Conservation (phyloP, 2,888 invertebrate genomes). For the Yponomeuta sedellus region DNA sequence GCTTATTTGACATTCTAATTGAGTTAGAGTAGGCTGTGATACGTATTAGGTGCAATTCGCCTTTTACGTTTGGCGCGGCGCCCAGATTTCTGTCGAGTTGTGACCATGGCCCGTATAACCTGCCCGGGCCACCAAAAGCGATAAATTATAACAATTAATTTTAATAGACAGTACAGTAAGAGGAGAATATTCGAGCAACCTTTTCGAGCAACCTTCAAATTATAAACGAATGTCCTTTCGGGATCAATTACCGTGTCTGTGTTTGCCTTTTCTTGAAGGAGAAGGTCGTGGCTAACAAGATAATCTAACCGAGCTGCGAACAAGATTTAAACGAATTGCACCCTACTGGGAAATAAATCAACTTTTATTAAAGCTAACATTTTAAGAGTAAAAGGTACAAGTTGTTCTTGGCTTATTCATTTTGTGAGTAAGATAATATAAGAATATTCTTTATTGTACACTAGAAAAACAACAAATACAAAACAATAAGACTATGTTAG, state of each 20-base stretch:
- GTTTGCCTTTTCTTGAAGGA: background rate
- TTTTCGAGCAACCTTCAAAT: too few species aligned
- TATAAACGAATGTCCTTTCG: background rate
- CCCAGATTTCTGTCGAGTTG: background rate
- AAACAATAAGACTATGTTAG: too few species aligned
- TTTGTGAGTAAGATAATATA: background rate
- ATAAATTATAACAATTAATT: background rate
- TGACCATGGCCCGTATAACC: background rate
- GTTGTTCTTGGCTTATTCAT: background rate
- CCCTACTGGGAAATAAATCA: constrained; percentile 17
- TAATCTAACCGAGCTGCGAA: constrained; percentile 12
- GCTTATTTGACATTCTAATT: too few species aligned
- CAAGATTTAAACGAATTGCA: constrained; percentile 16
- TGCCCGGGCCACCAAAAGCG: background rate
- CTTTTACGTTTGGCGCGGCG: too few species aligned
- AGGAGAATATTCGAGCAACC: background rate
- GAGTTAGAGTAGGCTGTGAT: too few species aligned
- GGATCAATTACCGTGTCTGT: background rate
- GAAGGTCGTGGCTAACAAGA: constrained; percentile 1
- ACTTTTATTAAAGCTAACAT: constrained; percentile 14
- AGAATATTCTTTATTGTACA: too few species aligned
- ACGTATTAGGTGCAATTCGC: too few species aligned
- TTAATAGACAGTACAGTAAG: background rate
- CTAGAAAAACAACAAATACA: too few species aligned
- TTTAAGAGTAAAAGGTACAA: background rate